Evolutionary conservation across 2,113 vertebrate species (phyloP).

Genomic region (Percopsis transmontana): DNA sequence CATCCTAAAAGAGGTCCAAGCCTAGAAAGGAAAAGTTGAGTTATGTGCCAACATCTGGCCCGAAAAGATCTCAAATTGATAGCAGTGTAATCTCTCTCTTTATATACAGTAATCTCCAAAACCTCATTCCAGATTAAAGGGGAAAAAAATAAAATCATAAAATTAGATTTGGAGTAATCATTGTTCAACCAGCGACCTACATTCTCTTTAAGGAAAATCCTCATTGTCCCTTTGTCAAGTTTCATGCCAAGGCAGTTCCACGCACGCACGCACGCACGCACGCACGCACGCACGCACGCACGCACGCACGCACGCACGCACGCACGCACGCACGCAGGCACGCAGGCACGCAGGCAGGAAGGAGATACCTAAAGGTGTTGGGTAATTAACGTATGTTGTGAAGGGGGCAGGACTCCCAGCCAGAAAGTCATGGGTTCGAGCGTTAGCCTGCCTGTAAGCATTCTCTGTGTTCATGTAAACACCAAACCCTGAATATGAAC

Average conservation of each 20-base stretch:
- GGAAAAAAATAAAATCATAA: background rate
- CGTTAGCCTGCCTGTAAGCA: no score
- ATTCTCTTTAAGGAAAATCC: background rate
- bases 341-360: no score
- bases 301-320: background rate
- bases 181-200: background rate
- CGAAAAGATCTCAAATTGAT: background rate
- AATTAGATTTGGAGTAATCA: background rate
- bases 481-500: no score
- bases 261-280: background rate
- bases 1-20: no score
- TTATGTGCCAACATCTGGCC: background rate
- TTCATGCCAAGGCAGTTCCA: background rate
- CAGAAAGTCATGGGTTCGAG: no score
- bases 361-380: no score
- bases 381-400: no score
- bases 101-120: background rate
- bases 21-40: background rate
- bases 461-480: no score
- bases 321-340: no score
- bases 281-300: background rate
- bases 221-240: background rate
- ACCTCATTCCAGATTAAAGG: background rate
- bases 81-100: background rate
- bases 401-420: no score